Conservation (phyloP, 2,888 invertebrate species). For the Epinotia nisella region DNA sequence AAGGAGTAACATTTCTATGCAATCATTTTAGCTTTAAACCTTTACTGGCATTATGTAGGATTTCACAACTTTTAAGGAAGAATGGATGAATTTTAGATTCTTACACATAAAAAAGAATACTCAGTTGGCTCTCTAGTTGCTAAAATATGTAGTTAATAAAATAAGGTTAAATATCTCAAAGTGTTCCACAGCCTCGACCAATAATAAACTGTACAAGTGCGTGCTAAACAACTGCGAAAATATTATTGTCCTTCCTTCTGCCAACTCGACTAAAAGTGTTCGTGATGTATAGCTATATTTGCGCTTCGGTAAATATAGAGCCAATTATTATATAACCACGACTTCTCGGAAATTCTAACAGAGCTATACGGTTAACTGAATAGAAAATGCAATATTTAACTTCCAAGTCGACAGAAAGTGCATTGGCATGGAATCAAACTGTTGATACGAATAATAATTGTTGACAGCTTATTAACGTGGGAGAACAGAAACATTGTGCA, state of each 20-base stretch:
- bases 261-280: neutral
- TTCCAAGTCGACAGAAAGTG: constrained; percentile 22
- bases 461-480: constrained; percentile 21
- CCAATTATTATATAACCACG: constrained; percentile 11
- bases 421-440: constrained; percentile 30
- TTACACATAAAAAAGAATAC: too few relatives aligned
- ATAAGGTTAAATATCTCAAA: too few relatives aligned
- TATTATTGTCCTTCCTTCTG: neutral
- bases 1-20: too few relatives aligned
- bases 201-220: neutral
- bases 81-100: too few relatives aligned
- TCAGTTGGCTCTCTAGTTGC: too few relatives aligned
- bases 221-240: neutral
- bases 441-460: constrained; percentile 15
- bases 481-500: constrained; percentile 13
- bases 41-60: too few relatives aligned
- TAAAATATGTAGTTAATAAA: too few relatives aligned
- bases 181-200: too few relatives aligned
- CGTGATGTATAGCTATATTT: neutral
- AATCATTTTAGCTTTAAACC: too few relatives aligned
- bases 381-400: constrained; percentile 11
- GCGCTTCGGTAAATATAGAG: neutral
- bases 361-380: constrained; percentile 13
- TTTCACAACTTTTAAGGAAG: too few relatives aligned
- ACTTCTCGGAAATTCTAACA: neutral